Evolutionary conservation across 2,113 vertebrate species (phyloP).

Genomic region (Sterrhoptilus dennistouni): DNA sequence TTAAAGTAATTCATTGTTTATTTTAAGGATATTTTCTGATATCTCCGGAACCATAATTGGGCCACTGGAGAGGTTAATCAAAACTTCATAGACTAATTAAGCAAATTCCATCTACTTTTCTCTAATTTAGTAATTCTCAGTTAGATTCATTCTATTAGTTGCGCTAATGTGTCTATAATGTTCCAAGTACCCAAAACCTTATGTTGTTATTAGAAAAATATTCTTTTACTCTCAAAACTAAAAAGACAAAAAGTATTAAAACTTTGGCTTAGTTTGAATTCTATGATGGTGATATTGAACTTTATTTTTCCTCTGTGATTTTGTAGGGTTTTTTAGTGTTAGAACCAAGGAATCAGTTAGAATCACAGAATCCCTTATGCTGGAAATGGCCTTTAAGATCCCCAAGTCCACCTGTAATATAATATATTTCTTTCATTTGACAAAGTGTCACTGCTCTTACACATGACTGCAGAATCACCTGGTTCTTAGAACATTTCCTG

Average conservation of each 20-base stretch:
- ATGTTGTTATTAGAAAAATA: background rate
- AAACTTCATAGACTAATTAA: slow-evolving; percentile 61
- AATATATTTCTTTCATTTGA: background rate
- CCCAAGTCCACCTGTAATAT: background rate
- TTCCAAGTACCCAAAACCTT: background rate
- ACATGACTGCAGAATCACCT: too few species aligned
- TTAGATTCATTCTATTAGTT: slow-evolving; percentile 29
- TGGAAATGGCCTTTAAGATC: background rate
- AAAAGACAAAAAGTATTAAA: background rate
- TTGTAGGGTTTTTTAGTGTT: background rate
- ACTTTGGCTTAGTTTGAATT: background rate
- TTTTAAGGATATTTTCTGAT: slow-evolving; percentile 48
- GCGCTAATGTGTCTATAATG: background rate
- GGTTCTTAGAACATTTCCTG: background rate
- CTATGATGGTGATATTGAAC: background rate
- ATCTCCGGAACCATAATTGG: slow-evolving; percentile 12
- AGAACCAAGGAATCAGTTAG: background rate
- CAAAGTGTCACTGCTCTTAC: background rate
- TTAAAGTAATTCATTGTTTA: slow-evolving; percentile 30
- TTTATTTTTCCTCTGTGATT: background rate
- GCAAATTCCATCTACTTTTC: slow-evolving; percentile 47
- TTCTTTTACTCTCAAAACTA: background rate
- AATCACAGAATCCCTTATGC: background rate
- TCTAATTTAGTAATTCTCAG: slow-evolving; percentile 50
- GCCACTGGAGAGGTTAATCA: slow-evolving; percentile 63